Conservation (phyloP, 1,140 invertebrate genomes). For the Tetraneura akinire region DNA sequence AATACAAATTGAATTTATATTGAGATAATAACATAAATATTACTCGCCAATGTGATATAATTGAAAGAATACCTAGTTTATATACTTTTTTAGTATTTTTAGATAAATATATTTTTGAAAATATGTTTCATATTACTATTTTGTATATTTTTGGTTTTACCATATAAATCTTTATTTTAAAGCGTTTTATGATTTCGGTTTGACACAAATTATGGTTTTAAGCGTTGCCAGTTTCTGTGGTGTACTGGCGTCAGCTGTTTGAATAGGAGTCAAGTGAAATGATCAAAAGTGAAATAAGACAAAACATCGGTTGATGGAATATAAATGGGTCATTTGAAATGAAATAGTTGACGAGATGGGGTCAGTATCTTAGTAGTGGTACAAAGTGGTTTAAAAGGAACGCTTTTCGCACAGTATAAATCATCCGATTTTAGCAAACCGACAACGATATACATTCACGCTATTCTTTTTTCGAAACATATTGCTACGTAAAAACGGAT, state of each 20-base stretch:
- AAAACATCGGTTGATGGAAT: not conserved
- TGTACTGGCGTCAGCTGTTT: not conserved
- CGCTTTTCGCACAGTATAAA: conserved; percentile 40
- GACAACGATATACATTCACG: conserved; percentile 38
- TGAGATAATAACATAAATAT: too few species aligned
- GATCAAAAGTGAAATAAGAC: not conserved
- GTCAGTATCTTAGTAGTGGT: not conserved
- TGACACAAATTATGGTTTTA: not conserved
- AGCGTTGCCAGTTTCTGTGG: not conserved
- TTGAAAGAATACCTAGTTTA: too few species aligned
- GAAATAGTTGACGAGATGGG: not conserved
- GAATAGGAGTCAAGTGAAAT: not conserved
- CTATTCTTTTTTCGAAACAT: conserved; percentile 31
- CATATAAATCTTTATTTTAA: too few species aligned
- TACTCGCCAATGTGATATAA: too few species aligned
- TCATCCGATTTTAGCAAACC: conserved; percentile 32
- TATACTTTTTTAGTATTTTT: too few species aligned
- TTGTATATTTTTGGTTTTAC: too few species aligned
- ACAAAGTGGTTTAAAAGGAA: conserved; percentile 38
- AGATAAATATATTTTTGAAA: too few species aligned
- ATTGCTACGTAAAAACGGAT: conserved; percentile 32
- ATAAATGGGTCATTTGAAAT: not conserved
- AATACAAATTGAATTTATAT: too few species aligned
- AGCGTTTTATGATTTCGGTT: not conserved
- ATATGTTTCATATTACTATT: too few species aligned